These are phyloP conservation scores for Microcebus lehilahytsara DNA, from an alignment of 2,113 vertebrate species.

Conservation along the genomic window DNA sequence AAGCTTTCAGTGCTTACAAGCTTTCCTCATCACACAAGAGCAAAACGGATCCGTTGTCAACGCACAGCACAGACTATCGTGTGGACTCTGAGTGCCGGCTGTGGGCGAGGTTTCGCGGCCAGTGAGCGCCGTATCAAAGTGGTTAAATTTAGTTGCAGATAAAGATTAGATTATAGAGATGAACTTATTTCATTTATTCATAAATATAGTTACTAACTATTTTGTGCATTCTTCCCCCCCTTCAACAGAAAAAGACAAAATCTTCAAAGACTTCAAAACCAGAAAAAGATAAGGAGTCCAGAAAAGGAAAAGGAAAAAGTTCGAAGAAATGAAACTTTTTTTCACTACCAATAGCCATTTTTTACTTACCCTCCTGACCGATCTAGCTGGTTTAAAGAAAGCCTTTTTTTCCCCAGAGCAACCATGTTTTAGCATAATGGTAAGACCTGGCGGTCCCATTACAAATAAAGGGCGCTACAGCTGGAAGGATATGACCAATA, in stretches of 20 bases:
- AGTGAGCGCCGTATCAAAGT: too few relatives aligned
- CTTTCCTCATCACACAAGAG: too few relatives aligned
- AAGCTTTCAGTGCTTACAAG: too few relatives aligned
- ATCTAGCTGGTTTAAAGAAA: conserved; percentile 48
- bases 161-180: background rate
- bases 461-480: background rate
- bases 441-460: background rate
- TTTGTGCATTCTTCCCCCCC: conserved; percentile 14
- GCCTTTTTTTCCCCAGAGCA: conserved; percentile 45
- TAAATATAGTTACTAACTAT: conserved; percentile 4
- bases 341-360: conserved; percentile 6
- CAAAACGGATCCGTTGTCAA: too few relatives aligned
- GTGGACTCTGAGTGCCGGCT: too few relatives aligned
- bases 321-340: conserved; percentile 84
- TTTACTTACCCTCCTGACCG: background rate
- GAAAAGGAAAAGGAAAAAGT: conserved; percentile 89
- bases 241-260: conserved; percentile 91
- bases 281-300: conserved; percentile 87
- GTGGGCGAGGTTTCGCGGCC: too few relatives aligned
- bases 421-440: conserved; percentile 16
- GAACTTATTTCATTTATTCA: background rate
- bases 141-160: background rate
- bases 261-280: conserved; percentile 86
- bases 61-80: too few relatives aligned
- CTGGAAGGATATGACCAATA: background rate